Percentiles rank a stretch among this genome's conserved stretches.
Evolutionary conservation across 2,888 invertebrate genomes (phyloP).

Genomic region (Tipula lateralis): DNA sequence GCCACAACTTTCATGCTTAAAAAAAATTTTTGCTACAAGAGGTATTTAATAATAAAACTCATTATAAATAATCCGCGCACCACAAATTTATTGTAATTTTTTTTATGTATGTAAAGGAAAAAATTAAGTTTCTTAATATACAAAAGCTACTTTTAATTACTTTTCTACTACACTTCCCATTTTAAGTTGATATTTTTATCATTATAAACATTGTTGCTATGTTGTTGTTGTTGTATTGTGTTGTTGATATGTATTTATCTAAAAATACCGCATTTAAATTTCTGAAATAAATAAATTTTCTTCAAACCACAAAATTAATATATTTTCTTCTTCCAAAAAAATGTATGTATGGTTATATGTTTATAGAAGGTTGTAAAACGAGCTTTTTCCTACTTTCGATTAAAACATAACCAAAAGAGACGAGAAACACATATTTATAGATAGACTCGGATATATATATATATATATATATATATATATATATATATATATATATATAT

Average conservation of each 20-base stretch:
- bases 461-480: neutral
- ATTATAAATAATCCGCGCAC: neutral
- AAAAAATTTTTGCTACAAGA: too few relatives aligned
- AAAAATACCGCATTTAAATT: neutral
- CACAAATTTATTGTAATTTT: neutral
- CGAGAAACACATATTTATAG: neutral
- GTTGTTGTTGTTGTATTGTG: neutral
- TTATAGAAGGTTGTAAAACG: neutral
- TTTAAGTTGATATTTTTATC: neutral
- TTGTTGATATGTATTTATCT: neutral
- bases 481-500: neutral
- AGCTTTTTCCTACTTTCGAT: neutral
- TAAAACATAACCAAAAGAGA: neutral
- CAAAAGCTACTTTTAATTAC: neutral
- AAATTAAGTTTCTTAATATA: neutral
- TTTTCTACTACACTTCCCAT: neutral
- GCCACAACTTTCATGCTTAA: neutral
- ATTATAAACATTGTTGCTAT: neutral
- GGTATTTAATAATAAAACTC: neutral
- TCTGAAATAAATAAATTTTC: neutral
- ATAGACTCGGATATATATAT: neutral
- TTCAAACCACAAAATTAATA: neutral
- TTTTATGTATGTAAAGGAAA: neutral
- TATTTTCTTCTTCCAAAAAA: neutral
- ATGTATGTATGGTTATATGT: too few relatives aligned